Conservation (phyloP, 30 jellyfish, hydroid and myxozoan species). For the Aurelia coerulea region DNA sequence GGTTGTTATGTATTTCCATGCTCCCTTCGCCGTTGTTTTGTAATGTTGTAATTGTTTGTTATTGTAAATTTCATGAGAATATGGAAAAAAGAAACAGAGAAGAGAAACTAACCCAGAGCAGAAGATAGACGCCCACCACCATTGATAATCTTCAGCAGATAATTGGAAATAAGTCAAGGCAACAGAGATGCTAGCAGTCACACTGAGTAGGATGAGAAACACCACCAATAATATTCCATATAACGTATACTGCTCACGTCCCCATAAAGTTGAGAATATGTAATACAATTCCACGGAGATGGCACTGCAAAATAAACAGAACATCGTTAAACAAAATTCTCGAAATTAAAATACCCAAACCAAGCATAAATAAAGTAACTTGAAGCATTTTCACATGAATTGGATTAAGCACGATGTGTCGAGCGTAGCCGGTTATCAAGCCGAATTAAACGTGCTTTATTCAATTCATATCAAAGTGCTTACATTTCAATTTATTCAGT, state of each 20-base stretch:
- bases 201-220: slow-evolving; percentile 86
- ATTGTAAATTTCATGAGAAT: too few species aligned
- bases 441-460: too few species aligned
- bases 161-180: slow-evolving; percentile 93
- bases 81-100: too few species aligned
- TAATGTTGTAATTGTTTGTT: too few species aligned
- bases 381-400: background rate
- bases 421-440: too few species aligned
- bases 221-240: slow-evolving; percentile 87
- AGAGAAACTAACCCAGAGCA: slow-evolving; percentile 73
- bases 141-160: slow-evolving; percentile 94
- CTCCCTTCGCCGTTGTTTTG: too few species aligned
- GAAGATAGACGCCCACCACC: slow-evolving; percentile 96
- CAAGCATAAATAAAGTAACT: background rate
- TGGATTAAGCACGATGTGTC: too few species aligned
- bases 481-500: too few species aligned
- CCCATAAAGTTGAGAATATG: slow-evolving; percentile 94
- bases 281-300: slow-evolving; percentile 90
- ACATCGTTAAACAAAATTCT: too few species aligned
- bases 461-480: too few species aligned
- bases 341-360: background rate
- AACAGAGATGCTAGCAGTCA: slow-evolving; percentile 90
- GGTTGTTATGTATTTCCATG: too few species aligned
- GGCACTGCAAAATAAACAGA: slow-evolving; percentile 53
- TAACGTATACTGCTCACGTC: slow-evolving; percentile 90